Evolutionary conservation across 2,797 vertebrate species (phyloP).

Genomic region (Hozukius guyotensis): DNA sequence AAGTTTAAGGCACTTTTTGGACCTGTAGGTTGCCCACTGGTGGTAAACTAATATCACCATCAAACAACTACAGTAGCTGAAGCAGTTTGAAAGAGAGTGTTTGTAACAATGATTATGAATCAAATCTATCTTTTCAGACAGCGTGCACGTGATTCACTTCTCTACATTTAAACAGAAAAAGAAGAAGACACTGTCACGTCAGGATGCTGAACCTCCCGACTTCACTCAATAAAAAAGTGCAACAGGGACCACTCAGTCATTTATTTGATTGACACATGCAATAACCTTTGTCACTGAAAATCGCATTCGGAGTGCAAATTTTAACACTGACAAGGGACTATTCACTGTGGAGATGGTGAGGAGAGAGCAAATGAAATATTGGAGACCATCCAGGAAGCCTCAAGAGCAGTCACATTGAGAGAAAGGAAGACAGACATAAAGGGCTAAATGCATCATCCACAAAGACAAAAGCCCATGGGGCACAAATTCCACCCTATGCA

Average conservation of each 20-base stretch:
- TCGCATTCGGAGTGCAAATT: conserved; percentile 7
- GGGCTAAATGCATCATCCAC: conserved; percentile 4
- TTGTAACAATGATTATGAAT: background rate
- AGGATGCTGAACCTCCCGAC: background rate
- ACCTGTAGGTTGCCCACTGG: no score
- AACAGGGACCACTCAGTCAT: conserved; percentile 3
- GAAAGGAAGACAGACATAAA: background rate
- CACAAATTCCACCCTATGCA: conserved; percentile 22
- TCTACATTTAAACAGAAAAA: background rate
- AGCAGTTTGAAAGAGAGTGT: background rate
- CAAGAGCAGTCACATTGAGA: conserved; percentile 2
- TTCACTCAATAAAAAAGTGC: background rate
- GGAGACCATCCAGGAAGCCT: conserved; percentile 9
- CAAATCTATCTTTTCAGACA: background rate
- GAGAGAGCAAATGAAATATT: conserved; percentile 36
- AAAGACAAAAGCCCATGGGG: background rate
- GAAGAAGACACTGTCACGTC: background rate
- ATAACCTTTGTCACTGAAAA: conserved; percentile 41
- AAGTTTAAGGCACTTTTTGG: no score
- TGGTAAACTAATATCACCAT: background rate
- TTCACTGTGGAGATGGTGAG: conserved; percentile 14
- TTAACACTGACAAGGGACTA: conserved; percentile 23
- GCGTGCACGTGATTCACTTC: background rate
- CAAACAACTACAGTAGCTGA: background rate
- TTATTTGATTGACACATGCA: conserved; percentile 49